These are phyloP conservation scores for Syritta pipiens DNA, from an alignment of 2,888 invertebrate genomes.

Conservation along the genomic window DNA sequence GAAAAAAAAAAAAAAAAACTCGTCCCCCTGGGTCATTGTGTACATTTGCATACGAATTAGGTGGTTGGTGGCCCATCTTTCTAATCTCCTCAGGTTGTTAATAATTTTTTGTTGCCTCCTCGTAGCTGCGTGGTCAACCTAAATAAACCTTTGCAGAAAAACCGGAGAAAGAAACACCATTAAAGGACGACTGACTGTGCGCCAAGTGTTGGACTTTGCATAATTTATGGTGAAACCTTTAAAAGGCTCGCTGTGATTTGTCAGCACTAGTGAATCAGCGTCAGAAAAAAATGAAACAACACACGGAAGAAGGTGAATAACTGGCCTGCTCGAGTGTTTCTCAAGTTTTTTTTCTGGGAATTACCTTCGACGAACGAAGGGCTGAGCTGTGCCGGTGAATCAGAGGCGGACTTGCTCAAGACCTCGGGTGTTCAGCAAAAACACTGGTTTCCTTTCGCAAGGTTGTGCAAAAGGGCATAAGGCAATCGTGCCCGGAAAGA, in stretches of 20 bases:
- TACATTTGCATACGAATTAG: constrained; percentile 63
- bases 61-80: constrained; percentile 21
- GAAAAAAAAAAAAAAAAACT: neutral
- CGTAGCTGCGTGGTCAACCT: constrained; percentile 2
- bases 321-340: neutral
- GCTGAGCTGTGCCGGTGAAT: too few relatives aligned
- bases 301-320: constrained; percentile 2
- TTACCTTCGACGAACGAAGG: constrained; percentile 21
- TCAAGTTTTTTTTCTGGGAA: constrained; percentile 4
- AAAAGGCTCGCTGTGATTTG: neutral
- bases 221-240: constrained; percentile 1
- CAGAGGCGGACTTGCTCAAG: too few relatives aligned
- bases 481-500: too few relatives aligned
- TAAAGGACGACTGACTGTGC: neutral
- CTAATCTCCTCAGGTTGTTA: constrained; percentile 6
- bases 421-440: too few relatives aligned
- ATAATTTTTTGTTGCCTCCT: neutral
- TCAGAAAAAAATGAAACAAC: neutral
- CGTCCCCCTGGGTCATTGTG: constrained; percentile 45
- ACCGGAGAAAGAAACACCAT: neutral
- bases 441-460: too few relatives aligned
- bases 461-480: too few relatives aligned
- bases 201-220: constrained; percentile 10
- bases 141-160: neutral
- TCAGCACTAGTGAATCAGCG: neutral